Conservation (phyloP, 2,888 invertebrate genomes). For the Melangyna quadrimaculata region DNA sequence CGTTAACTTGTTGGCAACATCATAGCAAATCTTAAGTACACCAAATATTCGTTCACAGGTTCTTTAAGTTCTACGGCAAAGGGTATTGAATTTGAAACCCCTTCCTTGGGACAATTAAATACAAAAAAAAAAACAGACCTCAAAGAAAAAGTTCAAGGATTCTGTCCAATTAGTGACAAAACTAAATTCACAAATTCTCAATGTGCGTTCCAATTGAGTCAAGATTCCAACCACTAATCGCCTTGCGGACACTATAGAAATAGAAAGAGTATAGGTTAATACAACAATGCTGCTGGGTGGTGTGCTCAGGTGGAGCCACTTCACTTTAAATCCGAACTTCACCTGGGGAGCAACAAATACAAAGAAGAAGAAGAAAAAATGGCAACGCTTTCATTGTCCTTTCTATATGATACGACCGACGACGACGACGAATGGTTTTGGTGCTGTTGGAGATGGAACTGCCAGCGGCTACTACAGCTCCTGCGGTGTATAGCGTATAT, state of each 20-base stretch:
- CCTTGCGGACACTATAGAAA: constrained; percentile 13
- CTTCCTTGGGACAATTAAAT: constrained; percentile 38
- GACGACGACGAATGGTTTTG: constrained; percentile 17
- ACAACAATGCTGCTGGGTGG: neutral
- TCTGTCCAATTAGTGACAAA: constrained; percentile 66
- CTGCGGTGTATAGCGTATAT: constrained; percentile 47
- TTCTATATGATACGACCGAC: no score
- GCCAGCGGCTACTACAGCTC: constrained; percentile 21
- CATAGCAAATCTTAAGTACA: constrained; percentile 21
- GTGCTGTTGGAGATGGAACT: constrained; percentile 36
- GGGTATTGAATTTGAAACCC: constrained; percentile 9
- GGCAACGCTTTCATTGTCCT: constrained; percentile 51
- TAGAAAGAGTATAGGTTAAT: neutral
- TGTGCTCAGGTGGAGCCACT: constrained; percentile 63
- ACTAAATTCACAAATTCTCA: constrained; percentile 56
- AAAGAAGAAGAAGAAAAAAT: constrained; percentile 16
- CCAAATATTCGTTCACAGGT: neutral
- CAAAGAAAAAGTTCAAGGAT: constrained; percentile 50
- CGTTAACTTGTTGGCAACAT: constrained; percentile 34
- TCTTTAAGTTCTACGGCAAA: neutral
- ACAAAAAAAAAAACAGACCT: neutral
- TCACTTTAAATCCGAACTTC: constrained; percentile 63
- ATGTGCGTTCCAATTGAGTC: constrained; percentile 46
- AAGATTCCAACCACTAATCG: constrained; percentile 65
- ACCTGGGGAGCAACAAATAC: constrained; percentile 48